These are phyloP conservation scores for Syritta pipiens DNA, from an alignment of 2,888 invertebrate genomes.

Conservation along the genomic window DNA sequence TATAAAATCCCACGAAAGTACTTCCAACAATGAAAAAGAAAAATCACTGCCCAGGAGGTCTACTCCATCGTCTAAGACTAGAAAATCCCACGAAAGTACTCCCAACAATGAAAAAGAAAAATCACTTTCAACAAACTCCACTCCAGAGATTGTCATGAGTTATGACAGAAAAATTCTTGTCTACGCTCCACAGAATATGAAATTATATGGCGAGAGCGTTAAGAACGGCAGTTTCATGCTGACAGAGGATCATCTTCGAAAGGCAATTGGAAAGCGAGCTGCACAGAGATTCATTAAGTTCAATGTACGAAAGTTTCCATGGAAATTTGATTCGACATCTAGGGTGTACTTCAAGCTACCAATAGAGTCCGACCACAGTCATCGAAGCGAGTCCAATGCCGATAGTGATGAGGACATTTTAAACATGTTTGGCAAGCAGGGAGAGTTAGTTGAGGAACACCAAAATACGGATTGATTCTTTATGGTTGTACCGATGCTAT, in stretches of 20 bases:
- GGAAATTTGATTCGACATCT: constrained; percentile 73
- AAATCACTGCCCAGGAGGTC: too few species aligned
- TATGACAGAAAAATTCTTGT: constrained; percentile 15
- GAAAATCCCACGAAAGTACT: too few species aligned
- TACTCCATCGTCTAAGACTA: too few species aligned
- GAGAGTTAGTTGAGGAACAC: constrained; percentile 18
- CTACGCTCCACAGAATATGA: constrained; percentile 5
- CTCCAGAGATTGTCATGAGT: not conserved
- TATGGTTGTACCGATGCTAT: too few species aligned
- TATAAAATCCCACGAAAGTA: too few species aligned
- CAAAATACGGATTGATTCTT: too few species aligned
- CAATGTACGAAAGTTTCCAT: constrained; percentile 71
- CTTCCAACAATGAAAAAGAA: too few species aligned
- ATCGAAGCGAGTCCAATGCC: constrained; percentile 5
- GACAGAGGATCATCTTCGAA: constrained; percentile 72
- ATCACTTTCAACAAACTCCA: not conserved
- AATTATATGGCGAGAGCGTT: not conserved
- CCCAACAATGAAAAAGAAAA: too few species aligned
- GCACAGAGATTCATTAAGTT: constrained; percentile 74
- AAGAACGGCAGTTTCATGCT: constrained; percentile 70
- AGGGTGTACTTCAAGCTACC: constrained; percentile 74
- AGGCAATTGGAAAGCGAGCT: constrained; percentile 72
- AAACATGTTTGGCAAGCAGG: constrained; percentile 36
- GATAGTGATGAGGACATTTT: constrained; percentile 40
- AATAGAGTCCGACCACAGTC: constrained; percentile 10